Percentiles rank a stretch among this genome's conserved stretches.
These are phyloP conservation scores for Steatornis caripensis DNA, from an alignment of 2,113 vertebrate species.

Conservation along the genomic window DNA sequence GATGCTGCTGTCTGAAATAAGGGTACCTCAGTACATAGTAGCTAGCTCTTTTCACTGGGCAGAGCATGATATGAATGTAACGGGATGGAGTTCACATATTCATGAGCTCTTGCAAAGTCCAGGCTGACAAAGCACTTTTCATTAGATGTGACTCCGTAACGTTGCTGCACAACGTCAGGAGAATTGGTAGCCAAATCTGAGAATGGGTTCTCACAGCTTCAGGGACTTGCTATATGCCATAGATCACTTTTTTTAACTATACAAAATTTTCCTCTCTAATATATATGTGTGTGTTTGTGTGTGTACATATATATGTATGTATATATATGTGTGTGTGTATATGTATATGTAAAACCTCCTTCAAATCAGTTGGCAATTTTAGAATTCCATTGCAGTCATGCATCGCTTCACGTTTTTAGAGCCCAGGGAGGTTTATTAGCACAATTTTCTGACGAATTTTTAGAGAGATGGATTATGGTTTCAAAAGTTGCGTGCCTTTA, in stretches of 20 bases:
- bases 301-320: accelerated
- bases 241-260: not conserved
- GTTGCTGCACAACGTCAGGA: not conserved
- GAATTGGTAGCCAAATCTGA: not conserved
- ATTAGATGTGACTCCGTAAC: not conserved
- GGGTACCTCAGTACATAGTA: not conserved
- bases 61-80: not conserved
- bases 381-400: not conserved
- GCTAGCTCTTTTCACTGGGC: not conserved
- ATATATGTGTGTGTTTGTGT: accelerated
- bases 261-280: not conserved
- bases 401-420: not conserved
- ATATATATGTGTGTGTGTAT: accelerated
- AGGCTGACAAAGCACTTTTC: not conserved
- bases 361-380: not conserved
- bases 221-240: not conserved
- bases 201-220: not conserved
- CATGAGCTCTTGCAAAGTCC: not conserved
- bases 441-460: not conserved
- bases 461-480: not conserved
- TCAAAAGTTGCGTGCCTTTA: not conserved
- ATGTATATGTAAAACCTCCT: not conserved
- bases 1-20: not conserved
- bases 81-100: not conserved
- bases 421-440: not conserved